Conservation (phyloP, 2,888 invertebrate species). For the Ptilodon capucinus region DNA sequence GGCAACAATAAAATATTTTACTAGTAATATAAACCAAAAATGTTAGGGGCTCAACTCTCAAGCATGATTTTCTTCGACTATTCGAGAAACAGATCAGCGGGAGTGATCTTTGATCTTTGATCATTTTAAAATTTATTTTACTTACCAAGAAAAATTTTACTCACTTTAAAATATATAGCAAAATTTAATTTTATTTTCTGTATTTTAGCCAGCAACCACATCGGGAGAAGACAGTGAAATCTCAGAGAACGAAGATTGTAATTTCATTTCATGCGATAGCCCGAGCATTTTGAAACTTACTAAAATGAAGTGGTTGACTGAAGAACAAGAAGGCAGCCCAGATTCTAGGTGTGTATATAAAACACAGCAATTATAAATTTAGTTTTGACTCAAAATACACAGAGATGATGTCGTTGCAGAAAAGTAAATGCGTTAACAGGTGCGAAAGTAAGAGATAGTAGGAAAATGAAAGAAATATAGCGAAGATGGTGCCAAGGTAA, state of each 20-base stretch:
- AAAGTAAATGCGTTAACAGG: conserved; percentile 68
- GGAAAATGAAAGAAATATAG: conserved; percentile 14
- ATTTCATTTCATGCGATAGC: conserved; percentile 33
- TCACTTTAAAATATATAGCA: too few species aligned
- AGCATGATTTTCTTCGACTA: too few species aligned
- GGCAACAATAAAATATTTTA: too few species aligned
- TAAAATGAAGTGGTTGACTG: conserved; percentile 73
- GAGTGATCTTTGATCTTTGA: too few species aligned
- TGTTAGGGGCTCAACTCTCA: too few species aligned
- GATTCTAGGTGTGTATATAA: conserved; percentile 59
- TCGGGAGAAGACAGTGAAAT: conserved; percentile 38
- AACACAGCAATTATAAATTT: background rate
- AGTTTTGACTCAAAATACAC: conserved; percentile 24
- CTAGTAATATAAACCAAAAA: too few species aligned
- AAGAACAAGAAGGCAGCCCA: conserved; percentile 48
- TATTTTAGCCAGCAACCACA: conserved; percentile 36
- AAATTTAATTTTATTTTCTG: too few species aligned
- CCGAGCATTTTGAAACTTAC: conserved; percentile 64
- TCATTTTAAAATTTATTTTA: too few species aligned
- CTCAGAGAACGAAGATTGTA: conserved; percentile 32
- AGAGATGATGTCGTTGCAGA: conserved; percentile 65
- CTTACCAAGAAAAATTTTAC: too few species aligned
- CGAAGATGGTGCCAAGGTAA: conserved; percentile 19
- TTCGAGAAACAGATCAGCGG: too few species aligned
- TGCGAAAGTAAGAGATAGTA: conserved; percentile 46